Base-by-base conservation (phyloP, 1,140 invertebrate genomes). In the Sipha flava region DNA sequence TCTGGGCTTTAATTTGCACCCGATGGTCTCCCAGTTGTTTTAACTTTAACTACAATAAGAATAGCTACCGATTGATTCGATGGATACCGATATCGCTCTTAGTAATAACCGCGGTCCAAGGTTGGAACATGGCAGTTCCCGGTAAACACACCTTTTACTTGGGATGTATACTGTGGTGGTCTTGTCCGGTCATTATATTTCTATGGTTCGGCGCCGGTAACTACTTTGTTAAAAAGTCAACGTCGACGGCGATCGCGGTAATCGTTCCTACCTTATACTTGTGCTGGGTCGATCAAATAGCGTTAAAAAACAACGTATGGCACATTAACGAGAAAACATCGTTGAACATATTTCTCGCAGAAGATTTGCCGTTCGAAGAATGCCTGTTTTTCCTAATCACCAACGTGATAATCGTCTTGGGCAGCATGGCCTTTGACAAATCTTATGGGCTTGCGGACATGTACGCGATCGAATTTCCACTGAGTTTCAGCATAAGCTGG, bases 291-390 rank as follows among this genome's bases (percentile, higher is more conserved):
- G 73, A 77, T n/a, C 52, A 43, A 3, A 77, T 77, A 37, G 73
- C 73, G 0, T 34, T 77, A 1, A 77, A 43, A 43, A 34, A 59
- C 10, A 34, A 59, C 73, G 73, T 77, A 6, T 77, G 73, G 73
- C 52, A 77, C 34, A 77, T 77, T 3, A 77, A 77, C 34, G 73
- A 77, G 16, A 77, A 77, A n/a, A 77, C 73, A 6, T 59, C 73
- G 14, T 43, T 77, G 18, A 59, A 77, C 3, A 40, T 57, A 43
- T 77, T 77, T 16, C 7, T 59, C 9, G 37, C 16, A 6, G 73
- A 77, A n/a, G 21, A 59, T 18, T 47, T 77, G 3, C 73, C 73
- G 6, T 77, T 77, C 21, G 73, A 77, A 1, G 73, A 77, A 57
- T 57, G 52, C 16, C 34, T 77, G 31, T 77, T 77, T 26, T 77